These are phyloP conservation scores for Epinotia brunnichana DNA, from an alignment of 2,888 invertebrate genomes.

Conservation along the genomic window DNA sequence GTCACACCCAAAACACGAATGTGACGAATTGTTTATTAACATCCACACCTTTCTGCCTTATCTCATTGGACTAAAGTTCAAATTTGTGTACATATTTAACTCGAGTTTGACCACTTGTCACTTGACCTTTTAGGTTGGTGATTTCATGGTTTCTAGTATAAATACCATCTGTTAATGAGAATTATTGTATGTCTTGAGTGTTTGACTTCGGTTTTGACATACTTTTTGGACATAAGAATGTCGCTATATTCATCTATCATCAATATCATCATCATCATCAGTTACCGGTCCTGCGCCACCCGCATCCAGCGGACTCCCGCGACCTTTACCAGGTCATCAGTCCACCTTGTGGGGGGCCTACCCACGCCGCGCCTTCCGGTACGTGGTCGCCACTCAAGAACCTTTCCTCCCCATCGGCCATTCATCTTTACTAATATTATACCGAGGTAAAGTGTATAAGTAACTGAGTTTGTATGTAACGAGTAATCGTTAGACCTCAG, in stretches of 20 bases:
- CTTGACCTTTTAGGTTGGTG: constrained; percentile 45
- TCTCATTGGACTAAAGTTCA: background rate
- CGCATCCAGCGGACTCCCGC: no score
- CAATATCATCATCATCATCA: no score
- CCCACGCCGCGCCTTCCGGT: no score
- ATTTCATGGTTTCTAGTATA: constrained; percentile 43
- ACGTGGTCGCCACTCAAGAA: no score
- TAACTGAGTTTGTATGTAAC: no score
- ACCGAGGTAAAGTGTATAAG: no score
- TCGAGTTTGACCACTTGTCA: background rate
- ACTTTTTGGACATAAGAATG: constrained; percentile 19
- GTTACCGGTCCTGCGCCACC: no score
- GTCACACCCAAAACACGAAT: constrained; percentile 45
- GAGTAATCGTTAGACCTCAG: no score
- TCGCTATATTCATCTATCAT: constrained; percentile 15
- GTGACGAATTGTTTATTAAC: background rate
- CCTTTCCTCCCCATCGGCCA: no score
- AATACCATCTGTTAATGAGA: constrained; percentile 17
- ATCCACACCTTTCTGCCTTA: background rate
- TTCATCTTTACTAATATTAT: no score
- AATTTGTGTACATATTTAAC: background rate
- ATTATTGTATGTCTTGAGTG: constrained; percentile 27
- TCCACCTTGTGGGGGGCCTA: no score
- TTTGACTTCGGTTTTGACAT: constrained; percentile 35
- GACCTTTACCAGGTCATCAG: no score